Conservation (phyloP, 2,888 invertebrate species). For the Pristionchus maxplancki region DNA sequence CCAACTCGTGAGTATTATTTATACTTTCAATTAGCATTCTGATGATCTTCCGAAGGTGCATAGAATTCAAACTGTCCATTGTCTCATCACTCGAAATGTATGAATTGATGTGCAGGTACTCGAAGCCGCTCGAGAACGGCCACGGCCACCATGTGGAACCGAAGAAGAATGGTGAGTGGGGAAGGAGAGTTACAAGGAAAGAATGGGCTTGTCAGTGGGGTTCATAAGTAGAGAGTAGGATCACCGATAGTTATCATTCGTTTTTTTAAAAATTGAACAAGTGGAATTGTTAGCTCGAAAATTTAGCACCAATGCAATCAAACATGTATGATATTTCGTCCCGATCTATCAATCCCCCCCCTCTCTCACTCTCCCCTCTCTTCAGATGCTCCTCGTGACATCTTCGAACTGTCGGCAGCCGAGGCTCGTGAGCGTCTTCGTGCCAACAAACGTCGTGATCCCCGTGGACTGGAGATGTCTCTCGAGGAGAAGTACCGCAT, state of each 20-base stretch:
- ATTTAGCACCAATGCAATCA: too few relatives aligned
- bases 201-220: too few relatives aligned
- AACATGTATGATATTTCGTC: too few relatives aligned
- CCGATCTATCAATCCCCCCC: too few relatives aligned
- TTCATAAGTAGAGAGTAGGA: too few relatives aligned
- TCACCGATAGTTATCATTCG: too few relatives aligned
- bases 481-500: constrained; percentile 75
- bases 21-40: not conserved
- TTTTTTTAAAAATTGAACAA: too few relatives aligned
- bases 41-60: too few relatives aligned
- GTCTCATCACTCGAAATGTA: not conserved
- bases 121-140: constrained; percentile 39
- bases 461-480: constrained; percentile 67
- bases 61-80: too few relatives aligned
- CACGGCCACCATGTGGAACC: constrained; percentile 53
- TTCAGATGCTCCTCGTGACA: constrained; percentile 60
- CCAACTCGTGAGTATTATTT: not conserved
- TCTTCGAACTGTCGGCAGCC: constrained; percentile 74
- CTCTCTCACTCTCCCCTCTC: too few relatives aligned
- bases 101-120: constrained; percentile 21
- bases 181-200: too few relatives aligned
- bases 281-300: too few relatives aligned
- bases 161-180: constrained; percentile 35
- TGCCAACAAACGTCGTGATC: constrained; percentile 66
- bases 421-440: constrained; percentile 73